These are phyloP conservation scores for Plebejus melissa DNA, from an alignment of 2,888 invertebrate species.

Conservation along the genomic window DNA sequence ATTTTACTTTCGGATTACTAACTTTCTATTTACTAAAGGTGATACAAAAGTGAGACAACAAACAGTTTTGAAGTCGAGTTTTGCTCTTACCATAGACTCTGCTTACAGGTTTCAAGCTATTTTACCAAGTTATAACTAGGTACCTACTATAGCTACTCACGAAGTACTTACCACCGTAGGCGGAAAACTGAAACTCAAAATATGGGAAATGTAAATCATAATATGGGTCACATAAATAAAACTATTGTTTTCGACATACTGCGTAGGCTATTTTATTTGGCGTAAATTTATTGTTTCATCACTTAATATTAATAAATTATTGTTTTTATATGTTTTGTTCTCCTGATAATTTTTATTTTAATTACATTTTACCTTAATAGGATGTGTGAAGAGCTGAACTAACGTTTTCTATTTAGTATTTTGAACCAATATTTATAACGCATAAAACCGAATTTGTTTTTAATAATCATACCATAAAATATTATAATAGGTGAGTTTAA, in stretches of 20 bases:
- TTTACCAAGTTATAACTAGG: not conserved
- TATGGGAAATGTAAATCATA: not conserved
- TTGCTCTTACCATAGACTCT: not conserved
- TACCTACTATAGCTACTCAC: not conserved
- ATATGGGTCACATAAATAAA: conserved; percentile 1
- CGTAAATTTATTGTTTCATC: not conserved
- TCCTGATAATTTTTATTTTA: not conserved
- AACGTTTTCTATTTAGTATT: not conserved
- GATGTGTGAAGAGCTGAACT: not conserved
- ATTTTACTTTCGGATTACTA: too few relatives aligned
- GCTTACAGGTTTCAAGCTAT: not conserved
- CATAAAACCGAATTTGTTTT: conserved; percentile 12
- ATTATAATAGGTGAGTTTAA: conserved; percentile 52
- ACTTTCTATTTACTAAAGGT: too few relatives aligned
- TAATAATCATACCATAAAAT: conserved; percentile 29
- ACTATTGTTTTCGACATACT: not conserved
- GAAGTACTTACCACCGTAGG: not conserved
- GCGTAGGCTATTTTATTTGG: not conserved
- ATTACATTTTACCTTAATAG: not conserved
- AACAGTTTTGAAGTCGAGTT: too few relatives aligned
- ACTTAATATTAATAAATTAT: not conserved
- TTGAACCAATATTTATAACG: not conserved
- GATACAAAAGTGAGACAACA: too few relatives aligned
- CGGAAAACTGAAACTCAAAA: not conserved
- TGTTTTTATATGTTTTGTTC: not conserved